Percentiles rank a stretch among this genome's conserved stretches.
phyloP scores from a whole-genome alignment of 2,797 vertebrate species.

The Orestias chungarensis region DNA sequence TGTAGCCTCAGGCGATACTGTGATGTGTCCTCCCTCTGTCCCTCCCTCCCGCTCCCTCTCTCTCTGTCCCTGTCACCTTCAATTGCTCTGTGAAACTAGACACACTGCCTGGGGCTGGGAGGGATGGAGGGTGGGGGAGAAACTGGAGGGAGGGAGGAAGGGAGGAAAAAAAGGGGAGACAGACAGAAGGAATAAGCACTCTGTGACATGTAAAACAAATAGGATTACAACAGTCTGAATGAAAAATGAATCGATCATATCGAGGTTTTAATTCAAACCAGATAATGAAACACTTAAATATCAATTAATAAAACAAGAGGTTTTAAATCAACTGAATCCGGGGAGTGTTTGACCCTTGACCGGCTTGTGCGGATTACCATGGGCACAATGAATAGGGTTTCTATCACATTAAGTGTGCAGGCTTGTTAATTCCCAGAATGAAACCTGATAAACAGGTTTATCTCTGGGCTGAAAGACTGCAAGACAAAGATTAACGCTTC shows the following conservation, averaged over 20 bases:
- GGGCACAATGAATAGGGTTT: neutral
- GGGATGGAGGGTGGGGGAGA: constrained; percentile 36
- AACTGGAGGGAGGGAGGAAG: constrained; percentile 24
- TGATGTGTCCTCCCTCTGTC: constrained; percentile 81
- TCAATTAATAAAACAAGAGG: neutral
- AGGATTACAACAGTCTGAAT: constrained; percentile 19
- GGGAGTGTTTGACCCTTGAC: constrained; percentile 43
- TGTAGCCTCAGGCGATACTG: constrained; percentile 79
- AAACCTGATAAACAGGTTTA: neutral
- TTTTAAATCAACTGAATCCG: neutral
- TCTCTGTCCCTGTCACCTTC: constrained; percentile 84
- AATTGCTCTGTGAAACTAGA: constrained; percentile 83
- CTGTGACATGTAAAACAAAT: constrained; percentile 46
- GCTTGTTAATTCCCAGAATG: neutral
- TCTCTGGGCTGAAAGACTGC: neutral
- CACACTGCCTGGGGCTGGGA: constrained; percentile 75
- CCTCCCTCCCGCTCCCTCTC: constrained; percentile 77
- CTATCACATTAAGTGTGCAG: neutral
- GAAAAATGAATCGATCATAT: constrained; percentile 19
- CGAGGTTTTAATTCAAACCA: neutral
- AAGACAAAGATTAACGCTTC: no score
- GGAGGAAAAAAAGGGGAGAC: constrained; percentile 43
- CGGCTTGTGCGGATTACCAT: neutral
- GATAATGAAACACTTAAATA: neutral
- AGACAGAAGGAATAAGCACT: constrained; percentile 66